Evolutionary conservation across 2,113 vertebrate species (phyloP).

Genomic region (Calonectris borealis): DNA sequence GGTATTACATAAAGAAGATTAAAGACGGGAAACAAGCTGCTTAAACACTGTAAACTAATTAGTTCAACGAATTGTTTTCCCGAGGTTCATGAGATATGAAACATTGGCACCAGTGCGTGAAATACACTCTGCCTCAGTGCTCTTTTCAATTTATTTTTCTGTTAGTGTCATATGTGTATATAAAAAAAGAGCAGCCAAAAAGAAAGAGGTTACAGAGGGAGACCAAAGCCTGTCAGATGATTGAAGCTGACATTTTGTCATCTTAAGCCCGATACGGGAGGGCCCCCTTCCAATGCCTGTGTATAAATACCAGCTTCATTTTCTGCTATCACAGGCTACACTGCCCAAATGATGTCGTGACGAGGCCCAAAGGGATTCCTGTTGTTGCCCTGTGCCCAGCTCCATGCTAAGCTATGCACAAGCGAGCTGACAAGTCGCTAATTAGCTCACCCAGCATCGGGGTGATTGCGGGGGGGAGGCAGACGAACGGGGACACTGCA

Average conservation of each 20-base stretch:
- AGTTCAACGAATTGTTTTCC: constrained; percentile 82
- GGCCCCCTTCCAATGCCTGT: constrained; percentile 9
- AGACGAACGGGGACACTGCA: fast-evolving
- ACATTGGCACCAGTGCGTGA: constrained; percentile 78
- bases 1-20: constrained; percentile 82
- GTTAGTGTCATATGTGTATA: constrained; percentile 71
- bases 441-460: constrained; percentile 12
- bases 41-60: constrained; percentile 88
- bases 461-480: background rate
- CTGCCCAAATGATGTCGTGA: constrained; percentile 56
- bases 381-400: background rate
- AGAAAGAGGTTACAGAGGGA: constrained; percentile 62
- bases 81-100: constrained; percentile 80
- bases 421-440: background rate
- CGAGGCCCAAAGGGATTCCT: constrained; percentile 46
- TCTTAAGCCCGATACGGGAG: constrained; percentile 4
- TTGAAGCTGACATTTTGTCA: constrained; percentile 71
- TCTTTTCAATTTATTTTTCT: constrained; percentile 85
- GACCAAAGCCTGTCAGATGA: constrained; percentile 60
- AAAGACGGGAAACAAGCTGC: constrained; percentile 81
- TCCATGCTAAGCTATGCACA: background rate
- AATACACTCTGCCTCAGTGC: constrained; percentile 81
- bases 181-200: constrained; percentile 63
- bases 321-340: constrained; percentile 51
- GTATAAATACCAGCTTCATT: constrained; percentile 65